Evolutionary conservation across 2,888 invertebrate genomes (phyloP).

Genomic region (Atherix ibis): DNA sequence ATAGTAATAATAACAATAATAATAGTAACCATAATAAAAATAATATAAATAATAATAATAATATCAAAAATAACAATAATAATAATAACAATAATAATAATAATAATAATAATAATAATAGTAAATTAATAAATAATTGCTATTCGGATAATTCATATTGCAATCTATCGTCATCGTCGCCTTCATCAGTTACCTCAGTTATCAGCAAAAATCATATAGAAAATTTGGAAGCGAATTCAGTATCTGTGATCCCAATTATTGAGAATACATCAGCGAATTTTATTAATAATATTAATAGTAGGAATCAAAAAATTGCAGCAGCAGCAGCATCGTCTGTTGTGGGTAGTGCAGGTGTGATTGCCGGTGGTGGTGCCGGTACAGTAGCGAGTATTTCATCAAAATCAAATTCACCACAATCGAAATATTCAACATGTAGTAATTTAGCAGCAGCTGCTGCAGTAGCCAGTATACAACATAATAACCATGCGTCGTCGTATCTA

Average conservation of each 20-base stretch:
- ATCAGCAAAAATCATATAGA: slow-evolving; percentile 15
- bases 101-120: no score
- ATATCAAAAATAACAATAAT: slow-evolving; percentile 10
- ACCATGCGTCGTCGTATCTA: no score
- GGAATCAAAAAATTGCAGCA: no score
- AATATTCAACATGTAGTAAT: background rate
- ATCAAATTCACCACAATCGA: slow-evolving; percentile 5
- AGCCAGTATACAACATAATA: no score
- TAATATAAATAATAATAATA: slow-evolving; percentile 12
- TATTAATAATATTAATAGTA: background rate
- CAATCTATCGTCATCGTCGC: slow-evolving; percentile 7
- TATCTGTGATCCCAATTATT: slow-evolving; percentile 17
- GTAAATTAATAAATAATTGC: slow-evolving; percentile 4
- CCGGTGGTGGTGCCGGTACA: no score
- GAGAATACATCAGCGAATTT: background rate
- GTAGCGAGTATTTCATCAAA: no score
- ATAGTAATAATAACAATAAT: slow-evolving; percentile 11
- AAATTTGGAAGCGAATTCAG: slow-evolving; percentile 16
- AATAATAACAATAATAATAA: slow-evolving; percentile 4
- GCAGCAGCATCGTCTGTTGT: slow-evolving; percentile 4
- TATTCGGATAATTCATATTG: slow-evolving; percentile 5
- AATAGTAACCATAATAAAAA: slow-evolving; percentile 4
- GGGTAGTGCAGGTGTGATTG: no score
- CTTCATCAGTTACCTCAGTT: slow-evolving; percentile 23
- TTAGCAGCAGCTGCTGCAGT: background rate